Conservation (phyloP, 2,888 invertebrate genomes). For the Coecobrya sp. region DNA sequence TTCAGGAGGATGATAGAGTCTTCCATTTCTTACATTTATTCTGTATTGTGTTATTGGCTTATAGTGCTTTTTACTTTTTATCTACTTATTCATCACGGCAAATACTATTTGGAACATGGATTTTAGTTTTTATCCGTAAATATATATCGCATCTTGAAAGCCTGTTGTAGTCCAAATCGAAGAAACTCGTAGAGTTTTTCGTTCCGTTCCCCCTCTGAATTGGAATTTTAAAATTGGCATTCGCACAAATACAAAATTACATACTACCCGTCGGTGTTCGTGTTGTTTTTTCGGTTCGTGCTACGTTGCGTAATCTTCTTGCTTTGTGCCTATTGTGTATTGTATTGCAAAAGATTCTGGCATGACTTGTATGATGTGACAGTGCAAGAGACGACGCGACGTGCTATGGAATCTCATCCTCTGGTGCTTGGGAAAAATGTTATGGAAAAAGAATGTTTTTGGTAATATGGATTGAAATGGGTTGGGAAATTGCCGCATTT, state of each 20-base stretch:
- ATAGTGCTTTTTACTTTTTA: not conserved
- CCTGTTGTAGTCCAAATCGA: not conserved
- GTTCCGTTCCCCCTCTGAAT: not conserved
- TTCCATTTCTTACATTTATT: not conserved
- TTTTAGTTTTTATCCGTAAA: not conserved
- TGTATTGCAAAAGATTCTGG: not conserved
- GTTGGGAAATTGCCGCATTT: constrained; percentile 16
- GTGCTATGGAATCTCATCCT: not conserved
- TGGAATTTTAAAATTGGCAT: constrained; percentile 33
- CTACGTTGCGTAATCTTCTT: not conserved
- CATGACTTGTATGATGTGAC: not conserved
- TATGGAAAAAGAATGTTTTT: not conserved
- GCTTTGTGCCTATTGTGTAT: not conserved
- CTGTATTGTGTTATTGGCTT: not conserved
- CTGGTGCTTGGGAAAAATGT: not conserved
- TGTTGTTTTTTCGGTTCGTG: not conserved
- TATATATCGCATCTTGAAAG: not conserved
- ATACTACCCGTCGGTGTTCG: not conserved
- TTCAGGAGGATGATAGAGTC: not conserved
- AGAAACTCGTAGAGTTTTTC: not conserved
- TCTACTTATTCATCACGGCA: not conserved
- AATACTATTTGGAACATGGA: not conserved
- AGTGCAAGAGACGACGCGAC: not conserved
- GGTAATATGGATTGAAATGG: not conserved
- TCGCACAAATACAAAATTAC: not conserved